Conservation (phyloP, 2,113 vertebrate species). For the Xenopus tropicalis region DNA sequence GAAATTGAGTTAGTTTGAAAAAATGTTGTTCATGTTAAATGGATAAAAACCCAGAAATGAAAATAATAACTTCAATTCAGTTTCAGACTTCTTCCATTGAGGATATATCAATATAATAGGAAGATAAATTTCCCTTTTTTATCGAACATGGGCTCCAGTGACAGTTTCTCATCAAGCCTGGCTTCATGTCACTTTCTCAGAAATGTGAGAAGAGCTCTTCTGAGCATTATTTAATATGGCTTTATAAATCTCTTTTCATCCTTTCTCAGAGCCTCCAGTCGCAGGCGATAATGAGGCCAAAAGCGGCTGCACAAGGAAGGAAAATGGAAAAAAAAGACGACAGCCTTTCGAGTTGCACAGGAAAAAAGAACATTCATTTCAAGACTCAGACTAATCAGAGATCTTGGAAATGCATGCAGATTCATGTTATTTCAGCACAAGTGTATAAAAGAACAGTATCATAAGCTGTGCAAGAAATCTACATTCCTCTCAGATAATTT, state of each 20-base stretch:
- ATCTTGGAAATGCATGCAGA: slow-evolving; percentile 6
- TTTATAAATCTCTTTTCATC: slow-evolving; percentile 30
- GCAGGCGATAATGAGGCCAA: slow-evolving; percentile 31
- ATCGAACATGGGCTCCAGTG: neutral
- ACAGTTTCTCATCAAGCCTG: slow-evolving; percentile 1
- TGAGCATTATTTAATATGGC: slow-evolving; percentile 34
- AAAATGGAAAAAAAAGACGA: no score
- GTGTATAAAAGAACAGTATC: neutral
- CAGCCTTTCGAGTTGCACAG: neutral
- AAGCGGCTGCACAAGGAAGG: slow-evolving; percentile 13
- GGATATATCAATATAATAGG: slow-evolving; percentile 11
- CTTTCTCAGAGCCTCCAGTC: slow-evolving; percentile 14
- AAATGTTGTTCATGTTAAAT: no score
- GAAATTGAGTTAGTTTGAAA: no score
- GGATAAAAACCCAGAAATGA: no score
- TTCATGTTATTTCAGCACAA: slow-evolving; percentile 2
- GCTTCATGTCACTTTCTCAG: slow-evolving; percentile 17
- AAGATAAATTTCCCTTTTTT: slow-evolving; percentile 7
- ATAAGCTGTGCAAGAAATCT: neutral
- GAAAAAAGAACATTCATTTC: slow-evolving; percentile 8
- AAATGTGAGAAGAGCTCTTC: slow-evolving; percentile 21
- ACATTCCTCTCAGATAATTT: neutral
- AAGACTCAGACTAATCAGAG: slow-evolving; percentile 25
- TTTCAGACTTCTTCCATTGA: neutral
- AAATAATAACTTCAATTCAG: neutral